Percentiles rank a stretch among this genome's conserved stretches.
Conservation (phyloP, 2,113 vertebrate genomes). For the Forbesichthys agassizii region DNA sequence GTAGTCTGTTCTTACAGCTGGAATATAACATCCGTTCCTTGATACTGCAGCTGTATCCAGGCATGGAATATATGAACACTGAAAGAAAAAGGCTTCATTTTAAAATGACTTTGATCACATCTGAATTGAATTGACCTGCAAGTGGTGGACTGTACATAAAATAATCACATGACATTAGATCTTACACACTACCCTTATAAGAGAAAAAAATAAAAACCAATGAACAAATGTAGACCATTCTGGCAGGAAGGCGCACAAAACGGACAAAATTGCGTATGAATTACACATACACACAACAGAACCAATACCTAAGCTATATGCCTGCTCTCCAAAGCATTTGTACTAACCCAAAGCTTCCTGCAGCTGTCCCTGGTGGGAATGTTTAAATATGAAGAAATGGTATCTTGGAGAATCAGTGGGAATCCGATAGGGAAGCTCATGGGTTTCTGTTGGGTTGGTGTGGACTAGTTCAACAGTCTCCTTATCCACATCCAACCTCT, state of each 20-base stretch:
- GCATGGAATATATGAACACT: slow-evolving; percentile 99
- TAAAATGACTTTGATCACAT: background rate
- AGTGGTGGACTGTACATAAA: background rate
- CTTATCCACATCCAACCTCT: slow-evolving; percentile 91
- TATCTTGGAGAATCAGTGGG: slow-evolving; percentile 92
- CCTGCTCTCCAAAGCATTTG: background rate
- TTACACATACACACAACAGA: background rate
- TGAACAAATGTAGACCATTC: too few species aligned
- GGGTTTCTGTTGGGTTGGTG: slow-evolving; percentile 87
- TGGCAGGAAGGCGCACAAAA: too few species aligned
- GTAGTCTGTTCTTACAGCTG: slow-evolving; percentile 95
- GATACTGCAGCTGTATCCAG: slow-evolving; percentile 96
- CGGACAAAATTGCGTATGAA: too few species aligned
- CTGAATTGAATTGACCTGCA: background rate
- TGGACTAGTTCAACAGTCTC: slow-evolving; percentile 95
- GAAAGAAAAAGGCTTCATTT: slow-evolving; percentile 35
- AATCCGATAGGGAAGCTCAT: slow-evolving; percentile 87
- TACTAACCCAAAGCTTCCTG: slow-evolving; percentile 92
- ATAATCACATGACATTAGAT: background rate
- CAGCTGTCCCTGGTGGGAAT: slow-evolving; percentile 89
- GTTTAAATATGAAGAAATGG: slow-evolving; percentile 96
- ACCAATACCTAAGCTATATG: background rate
- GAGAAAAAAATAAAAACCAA: too few species aligned
- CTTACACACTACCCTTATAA: too few species aligned
- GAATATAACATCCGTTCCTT: slow-evolving; percentile 98